Evolutionary conservation across 2,888 invertebrate species (phyloP), one percentile per base, ranked within the genome.

Genomic region (Saturnia japonica): DNA sequence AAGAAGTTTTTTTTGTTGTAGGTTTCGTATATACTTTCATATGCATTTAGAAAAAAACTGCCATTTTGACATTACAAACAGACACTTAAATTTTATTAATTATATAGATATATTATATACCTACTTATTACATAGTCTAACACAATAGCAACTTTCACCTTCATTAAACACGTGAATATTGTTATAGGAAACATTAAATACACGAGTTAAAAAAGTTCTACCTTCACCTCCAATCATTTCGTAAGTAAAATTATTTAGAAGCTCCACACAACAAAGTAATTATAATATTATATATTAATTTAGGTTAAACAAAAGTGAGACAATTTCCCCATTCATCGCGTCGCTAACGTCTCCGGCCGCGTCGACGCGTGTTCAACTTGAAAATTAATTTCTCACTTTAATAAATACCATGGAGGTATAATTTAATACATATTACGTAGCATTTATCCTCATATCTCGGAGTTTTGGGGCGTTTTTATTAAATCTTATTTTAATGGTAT

Each of bases 341-440:
- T 54, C 57, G 54, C n/a, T 2, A 54, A 54, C 22, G 11, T 54
- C 9, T 3, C 54, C 22, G 60, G 12, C 60, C 60, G 28, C 60
- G 60, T 28, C 60, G 62, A 28, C 62, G n/a, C 64, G 64, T 40
- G 64, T 40, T 40, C n/a, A 11, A 64, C 9, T 40, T 40, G 34
- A 64, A 64, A 64, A 64, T 64, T 64, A 64, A 64, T 64, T 64
- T 64, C 64, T 19, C 57, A 60, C 64, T 64, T 64, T 64, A 64
- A 64, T 64, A 64, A 64, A 64, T 64, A 64, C 2, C 40, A 64
- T n/a, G 12, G n/a, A 64, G 64, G 40, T 54, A 70, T 66, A 67
- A 70, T 67, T 67, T 70, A 51, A 67, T 70, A 70, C 11, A 28
- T 70, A 67, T 67, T 70, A 67, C 66, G 34, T 14, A 40, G 42